Conservation (phyloP, 2,113 vertebrate species). For the Megalops atlanticus region DNA sequence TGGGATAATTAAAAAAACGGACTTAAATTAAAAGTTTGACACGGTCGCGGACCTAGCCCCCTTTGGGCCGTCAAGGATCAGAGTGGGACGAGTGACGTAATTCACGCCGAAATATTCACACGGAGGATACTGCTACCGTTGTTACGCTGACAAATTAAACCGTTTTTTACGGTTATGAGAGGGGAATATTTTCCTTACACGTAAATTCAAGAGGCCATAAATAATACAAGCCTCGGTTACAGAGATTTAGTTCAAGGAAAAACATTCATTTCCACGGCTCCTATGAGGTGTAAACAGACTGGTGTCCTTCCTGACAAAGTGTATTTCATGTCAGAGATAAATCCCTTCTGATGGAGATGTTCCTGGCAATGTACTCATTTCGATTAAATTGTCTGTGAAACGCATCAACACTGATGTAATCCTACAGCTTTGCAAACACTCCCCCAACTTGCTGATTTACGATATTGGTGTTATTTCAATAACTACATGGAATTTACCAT, state of each 20-base stretch:
- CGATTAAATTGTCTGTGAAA: conserved; percentile 28
- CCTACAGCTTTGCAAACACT: conserved; percentile 15
- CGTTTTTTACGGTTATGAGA: neutral
- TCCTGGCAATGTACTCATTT: conserved; percentile 28
- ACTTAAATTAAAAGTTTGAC: conserved; percentile 36
- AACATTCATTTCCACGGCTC: neutral
- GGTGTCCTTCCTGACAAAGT: neutral
- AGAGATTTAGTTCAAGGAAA: neutral
- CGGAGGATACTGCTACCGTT: neutral
- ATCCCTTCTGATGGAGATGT: conserved; percentile 28
- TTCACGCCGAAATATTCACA: neutral
- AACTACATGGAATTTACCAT: neutral
- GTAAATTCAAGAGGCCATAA: neutral
- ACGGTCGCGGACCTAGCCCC: conserved; percentile 10
- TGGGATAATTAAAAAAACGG: conserved; percentile 49
- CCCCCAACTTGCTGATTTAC: conserved; percentile 22
- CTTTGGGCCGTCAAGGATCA: conserved; percentile 27
- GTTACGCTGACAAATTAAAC: neutral
- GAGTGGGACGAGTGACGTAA: neutral
- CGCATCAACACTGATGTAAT: conserved; percentile 9
- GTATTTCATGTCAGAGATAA: conserved; percentile 30
- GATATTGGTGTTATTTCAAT: conserved; percentile 26
- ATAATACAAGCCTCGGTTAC: neutral
- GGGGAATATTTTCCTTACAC: neutral
- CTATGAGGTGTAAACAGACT: neutral